Conservation (phyloP, 2,113 vertebrate genomes). For the Protomyctophum bolini region DNA sequence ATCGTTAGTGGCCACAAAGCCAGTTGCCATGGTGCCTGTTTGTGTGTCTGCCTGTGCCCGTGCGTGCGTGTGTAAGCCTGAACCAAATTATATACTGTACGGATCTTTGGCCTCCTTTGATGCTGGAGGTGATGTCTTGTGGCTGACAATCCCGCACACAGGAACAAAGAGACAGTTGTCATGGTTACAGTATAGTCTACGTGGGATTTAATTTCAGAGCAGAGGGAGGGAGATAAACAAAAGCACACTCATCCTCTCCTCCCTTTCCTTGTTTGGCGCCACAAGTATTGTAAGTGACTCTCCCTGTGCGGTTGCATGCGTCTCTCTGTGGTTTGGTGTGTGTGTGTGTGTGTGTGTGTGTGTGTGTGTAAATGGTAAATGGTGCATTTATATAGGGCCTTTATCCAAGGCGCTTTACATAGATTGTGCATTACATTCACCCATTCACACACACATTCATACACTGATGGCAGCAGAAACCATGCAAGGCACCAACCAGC, state of each 20-base stretch:
- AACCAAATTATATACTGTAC: too few species aligned
- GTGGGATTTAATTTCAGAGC: constrained; percentile 56
- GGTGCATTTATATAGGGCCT: too few species aligned
- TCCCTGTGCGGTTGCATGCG: constrained; percentile 35
- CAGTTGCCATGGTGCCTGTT: constrained; percentile 8
- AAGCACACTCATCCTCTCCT: too few species aligned
- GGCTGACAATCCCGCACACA: constrained; percentile 52
- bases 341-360: constrained; percentile 13
- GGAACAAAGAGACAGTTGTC: constrained; percentile 58
- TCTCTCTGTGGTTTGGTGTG: not conserved
- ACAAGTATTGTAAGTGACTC: constrained; percentile 50
- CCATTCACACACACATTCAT: too few species aligned
- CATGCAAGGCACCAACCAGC: too few species aligned
- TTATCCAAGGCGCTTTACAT: too few species aligned
- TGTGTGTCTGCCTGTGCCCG: not conserved
- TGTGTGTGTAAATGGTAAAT: too few species aligned
- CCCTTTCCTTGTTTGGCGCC: too few species aligned
- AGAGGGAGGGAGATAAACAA: constrained; percentile 50
- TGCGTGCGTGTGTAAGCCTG: not conserved
- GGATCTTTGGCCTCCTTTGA: too few species aligned
- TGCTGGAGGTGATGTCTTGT: constrained; percentile 54
- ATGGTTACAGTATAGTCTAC: constrained; percentile 56
- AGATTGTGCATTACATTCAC: too few species aligned
- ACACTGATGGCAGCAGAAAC: too few species aligned
- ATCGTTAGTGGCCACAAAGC: not conserved